Conservation (phyloP, 1,140 invertebrate species). For the Eurosta solidaginis region DNA sequence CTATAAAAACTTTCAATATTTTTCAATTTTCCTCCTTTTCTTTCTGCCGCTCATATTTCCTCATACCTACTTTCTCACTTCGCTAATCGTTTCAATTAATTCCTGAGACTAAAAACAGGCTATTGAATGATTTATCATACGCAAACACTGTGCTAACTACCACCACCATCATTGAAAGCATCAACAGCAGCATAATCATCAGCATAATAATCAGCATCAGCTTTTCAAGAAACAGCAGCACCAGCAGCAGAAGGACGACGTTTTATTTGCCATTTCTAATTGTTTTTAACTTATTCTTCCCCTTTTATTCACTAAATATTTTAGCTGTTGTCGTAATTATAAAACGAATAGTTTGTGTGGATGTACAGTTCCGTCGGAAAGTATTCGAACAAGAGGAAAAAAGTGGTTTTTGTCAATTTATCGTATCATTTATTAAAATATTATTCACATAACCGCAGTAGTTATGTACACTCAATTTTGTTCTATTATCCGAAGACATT, state of each 20-base stretch:
- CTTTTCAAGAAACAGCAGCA: too few relatives aligned
- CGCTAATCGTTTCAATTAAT: conserved; percentile 23
- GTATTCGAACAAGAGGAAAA: too few relatives aligned
- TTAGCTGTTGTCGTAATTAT: not conserved
- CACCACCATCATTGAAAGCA: not conserved
- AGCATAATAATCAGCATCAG: not conserved
- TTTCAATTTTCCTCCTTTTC: not conserved
- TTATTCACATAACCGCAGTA: too few relatives aligned
- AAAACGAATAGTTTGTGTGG: too few relatives aligned
- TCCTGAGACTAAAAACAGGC: conserved; percentile 3
- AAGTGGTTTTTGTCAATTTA: too few relatives aligned
- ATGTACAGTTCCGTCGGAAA: too few relatives aligned
- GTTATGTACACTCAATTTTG: too few relatives aligned
- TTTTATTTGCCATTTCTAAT: conserved; percentile 25
- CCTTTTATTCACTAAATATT: not conserved
- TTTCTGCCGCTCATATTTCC: not conserved
- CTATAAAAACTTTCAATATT: not conserved
- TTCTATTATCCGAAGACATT: too few relatives aligned
- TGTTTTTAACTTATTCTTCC: conserved; percentile 25
- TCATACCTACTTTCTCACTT: not conserved
- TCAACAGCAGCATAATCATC: not conserved
- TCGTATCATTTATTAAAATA: too few relatives aligned
- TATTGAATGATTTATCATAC: conserved; percentile 21
- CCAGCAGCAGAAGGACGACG: not conserved
- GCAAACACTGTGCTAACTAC: not conserved